phyloP scores from a whole-genome alignment of 2,797 vertebrate species.

The Argya squamiceps region DNA sequence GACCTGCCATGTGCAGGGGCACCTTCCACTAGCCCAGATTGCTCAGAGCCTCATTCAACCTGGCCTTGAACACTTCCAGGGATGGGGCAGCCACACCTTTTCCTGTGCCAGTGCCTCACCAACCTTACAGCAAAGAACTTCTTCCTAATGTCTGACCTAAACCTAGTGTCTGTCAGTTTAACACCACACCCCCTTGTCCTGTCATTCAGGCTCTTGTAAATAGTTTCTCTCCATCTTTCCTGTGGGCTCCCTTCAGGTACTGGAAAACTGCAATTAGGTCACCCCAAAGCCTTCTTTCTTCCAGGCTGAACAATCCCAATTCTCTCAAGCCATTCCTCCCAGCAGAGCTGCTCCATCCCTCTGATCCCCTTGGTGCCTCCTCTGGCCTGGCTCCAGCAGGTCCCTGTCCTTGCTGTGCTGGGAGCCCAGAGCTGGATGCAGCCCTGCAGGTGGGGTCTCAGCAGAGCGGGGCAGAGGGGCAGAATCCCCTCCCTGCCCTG shows the following conservation, averaged over 20 bases:
- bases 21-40: accelerated
- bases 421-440: too few relatives aligned
- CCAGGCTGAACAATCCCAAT: too few relatives aligned
- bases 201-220: accelerated
- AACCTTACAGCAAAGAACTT: neutral
- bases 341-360: too few relatives aligned
- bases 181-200: accelerated
- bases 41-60: neutral
- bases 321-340: too few relatives aligned
- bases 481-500: neutral
- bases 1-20: neutral
- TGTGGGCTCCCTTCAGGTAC: too few relatives aligned
- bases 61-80: neutral
- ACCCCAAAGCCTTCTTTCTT: too few relatives aligned
- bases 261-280: too few relatives aligned
- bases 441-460: too few relatives aligned
- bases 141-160: neutral
- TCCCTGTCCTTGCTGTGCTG: too few relatives aligned
- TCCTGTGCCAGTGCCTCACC: neutral
- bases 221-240: too few relatives aligned
- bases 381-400: neutral
- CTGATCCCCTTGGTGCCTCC: too few relatives aligned
- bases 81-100: neutral
- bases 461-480: neutral
- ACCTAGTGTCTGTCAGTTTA: neutral